Evolutionary conservation across 2,888 invertebrate genomes (phyloP).

Genomic region (Gortyna flavago): DNA sequence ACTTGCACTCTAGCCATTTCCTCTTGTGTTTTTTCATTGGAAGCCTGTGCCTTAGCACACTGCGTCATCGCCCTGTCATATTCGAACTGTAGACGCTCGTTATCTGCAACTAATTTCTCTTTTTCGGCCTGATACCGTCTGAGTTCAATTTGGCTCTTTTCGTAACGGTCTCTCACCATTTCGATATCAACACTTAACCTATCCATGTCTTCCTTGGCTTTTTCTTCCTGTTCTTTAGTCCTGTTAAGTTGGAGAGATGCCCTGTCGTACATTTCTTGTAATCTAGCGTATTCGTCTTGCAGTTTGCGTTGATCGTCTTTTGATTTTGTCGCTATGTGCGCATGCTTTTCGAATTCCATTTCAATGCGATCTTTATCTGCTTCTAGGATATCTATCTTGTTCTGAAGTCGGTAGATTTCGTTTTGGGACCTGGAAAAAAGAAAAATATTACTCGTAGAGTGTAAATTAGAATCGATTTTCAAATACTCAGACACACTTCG

Average conservation of each 20-base stretch:
- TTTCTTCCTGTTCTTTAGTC: conserved; percentile 97
- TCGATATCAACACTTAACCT: conserved; percentile 94
- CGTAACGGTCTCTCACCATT: conserved; percentile 96
- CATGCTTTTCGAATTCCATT: conserved; percentile 96
- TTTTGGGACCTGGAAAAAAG: conserved; percentile 93
- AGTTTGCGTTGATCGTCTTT: conserved; percentile 96
- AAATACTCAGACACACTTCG: conserved; percentile 65
- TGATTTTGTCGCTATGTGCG: conserved; percentile 94
- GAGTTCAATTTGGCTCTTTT: conserved; percentile 96
- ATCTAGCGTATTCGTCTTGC: conserved; percentile 95
- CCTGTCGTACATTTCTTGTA: conserved; percentile 97
- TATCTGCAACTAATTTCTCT: conserved; percentile 95
- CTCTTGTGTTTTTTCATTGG: conserved; percentile 96
- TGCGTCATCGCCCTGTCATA: conserved; percentile 96
- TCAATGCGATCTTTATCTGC: conserved; percentile 96
- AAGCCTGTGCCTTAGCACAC: conserved; percentile 95
- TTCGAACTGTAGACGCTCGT: conserved; percentile 95
- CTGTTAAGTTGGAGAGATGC: conserved; percentile 95
- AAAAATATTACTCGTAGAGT: conserved; percentile 35
- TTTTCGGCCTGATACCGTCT: conserved; percentile 95
- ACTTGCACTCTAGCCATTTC: conserved; percentile 96
- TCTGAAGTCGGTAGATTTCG: conserved; percentile 96
- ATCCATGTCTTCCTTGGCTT: conserved; percentile 95
- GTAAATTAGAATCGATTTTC: conserved; percentile 45
- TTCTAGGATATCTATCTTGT: conserved; percentile 96